Evolutionary conservation across 2,113 vertebrate species (phyloP).

Genomic region (Otocyon megalotis): DNA sequence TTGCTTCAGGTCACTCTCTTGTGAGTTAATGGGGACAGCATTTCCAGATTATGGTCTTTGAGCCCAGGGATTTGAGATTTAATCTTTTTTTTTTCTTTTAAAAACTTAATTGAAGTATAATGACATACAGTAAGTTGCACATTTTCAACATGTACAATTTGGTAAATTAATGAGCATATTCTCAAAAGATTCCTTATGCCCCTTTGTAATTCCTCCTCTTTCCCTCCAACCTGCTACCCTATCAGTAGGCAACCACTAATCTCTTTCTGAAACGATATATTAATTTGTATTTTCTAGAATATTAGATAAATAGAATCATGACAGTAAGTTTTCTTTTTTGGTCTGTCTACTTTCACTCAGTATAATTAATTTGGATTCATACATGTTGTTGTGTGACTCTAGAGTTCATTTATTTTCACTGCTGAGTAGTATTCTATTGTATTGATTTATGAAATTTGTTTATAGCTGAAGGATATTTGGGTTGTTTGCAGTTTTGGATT

Average conservation of each 20-base stretch:
- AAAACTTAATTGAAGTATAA: not conserved
- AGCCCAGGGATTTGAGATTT: not conserved
- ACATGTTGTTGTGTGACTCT: not conserved
- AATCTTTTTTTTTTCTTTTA: constrained; percentile 28
- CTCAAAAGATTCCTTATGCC: not conserved
- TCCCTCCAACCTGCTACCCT: not conserved
- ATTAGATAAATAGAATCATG: constrained; percentile 1
- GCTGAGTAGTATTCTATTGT: not conserved
- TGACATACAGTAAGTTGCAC: not conserved
- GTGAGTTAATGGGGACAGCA: not conserved
- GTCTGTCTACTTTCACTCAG: not conserved
- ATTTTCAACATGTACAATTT: not conserved
- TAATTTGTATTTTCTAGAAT: constrained; percentile 28
- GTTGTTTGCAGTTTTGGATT: not conserved
- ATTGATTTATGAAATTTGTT: not conserved
- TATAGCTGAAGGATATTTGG: not conserved
- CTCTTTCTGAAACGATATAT: not conserved
- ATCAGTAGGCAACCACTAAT: not conserved
- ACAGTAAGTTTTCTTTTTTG: not conserved
- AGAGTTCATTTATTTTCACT: not conserved
- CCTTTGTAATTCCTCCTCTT: not conserved
- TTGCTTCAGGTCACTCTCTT: not conserved
- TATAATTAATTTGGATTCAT: constrained; percentile 27
- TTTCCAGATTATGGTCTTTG: not conserved
- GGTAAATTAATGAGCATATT: not conserved